Conservation (phyloP, 2,797 vertebrate species). For the Microcaecilia unicolor region DNA sequence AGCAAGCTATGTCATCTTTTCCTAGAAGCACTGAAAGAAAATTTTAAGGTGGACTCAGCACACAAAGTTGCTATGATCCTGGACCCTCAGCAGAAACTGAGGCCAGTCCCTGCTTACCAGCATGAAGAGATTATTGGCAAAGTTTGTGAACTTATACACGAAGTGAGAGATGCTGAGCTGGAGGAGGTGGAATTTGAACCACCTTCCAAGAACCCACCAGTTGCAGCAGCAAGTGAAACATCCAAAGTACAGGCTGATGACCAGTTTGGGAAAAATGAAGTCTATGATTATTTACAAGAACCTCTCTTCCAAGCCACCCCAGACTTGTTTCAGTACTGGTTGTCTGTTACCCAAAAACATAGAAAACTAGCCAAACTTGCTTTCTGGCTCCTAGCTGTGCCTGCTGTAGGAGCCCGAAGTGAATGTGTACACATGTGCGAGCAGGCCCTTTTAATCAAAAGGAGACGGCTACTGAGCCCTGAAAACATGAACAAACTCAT, state of each 20-base stretch:
- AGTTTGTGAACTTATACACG: slow-evolving; percentile 85
- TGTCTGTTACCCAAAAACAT: slow-evolving; percentile 85
- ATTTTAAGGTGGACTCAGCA: slow-evolving; percentile 92
- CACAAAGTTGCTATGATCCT: slow-evolving; percentile 97
- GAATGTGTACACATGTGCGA: slow-evolving; percentile 91
- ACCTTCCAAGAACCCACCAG: slow-evolving; percentile 46
- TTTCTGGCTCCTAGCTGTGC: slow-evolving; percentile 93
- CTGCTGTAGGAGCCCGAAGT: slow-evolving; percentile 82
- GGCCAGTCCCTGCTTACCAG: slow-evolving; percentile 90
- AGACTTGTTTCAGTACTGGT: slow-evolving; percentile 97
- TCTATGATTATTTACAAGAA: slow-evolving; percentile 93
- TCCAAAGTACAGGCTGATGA: slow-evolving; percentile 60
- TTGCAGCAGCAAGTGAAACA: slow-evolving; percentile 37
- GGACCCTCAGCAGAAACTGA: slow-evolving; percentile 92
- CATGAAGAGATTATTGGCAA: slow-evolving; percentile 93
- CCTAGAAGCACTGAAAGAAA: slow-evolving; percentile 93
- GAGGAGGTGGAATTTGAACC: slow-evolving; percentile 57
- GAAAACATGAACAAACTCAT: slow-evolving; percentile 98
- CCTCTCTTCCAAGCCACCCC: slow-evolving; percentile 85
- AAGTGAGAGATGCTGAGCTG: slow-evolving; percentile 61
- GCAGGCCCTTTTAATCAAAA: slow-evolving; percentile 88
- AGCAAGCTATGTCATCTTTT: slow-evolving; percentile 98
- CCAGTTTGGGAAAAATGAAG: slow-evolving; percentile 78
- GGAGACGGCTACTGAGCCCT: slow-evolving; percentile 81
- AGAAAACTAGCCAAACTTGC: slow-evolving; percentile 85